These are phyloP conservation scores for Drosophila prosaltans DNA, from an alignment of 1,140 invertebrate genomes.

Conservation along the genomic window DNA sequence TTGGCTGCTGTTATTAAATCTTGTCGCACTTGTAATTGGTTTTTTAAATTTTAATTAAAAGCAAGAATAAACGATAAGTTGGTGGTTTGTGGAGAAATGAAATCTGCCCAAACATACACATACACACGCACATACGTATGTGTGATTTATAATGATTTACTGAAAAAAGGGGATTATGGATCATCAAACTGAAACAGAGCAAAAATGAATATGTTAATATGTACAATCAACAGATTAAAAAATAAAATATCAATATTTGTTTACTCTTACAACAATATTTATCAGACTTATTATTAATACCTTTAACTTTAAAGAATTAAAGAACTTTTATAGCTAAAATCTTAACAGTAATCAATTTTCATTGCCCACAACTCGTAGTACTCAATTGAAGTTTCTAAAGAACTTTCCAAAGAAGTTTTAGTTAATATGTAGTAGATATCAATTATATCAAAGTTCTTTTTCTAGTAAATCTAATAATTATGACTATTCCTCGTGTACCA, in stretches of 20 bases:
- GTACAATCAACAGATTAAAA: conserved; percentile 1
- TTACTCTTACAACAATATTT: background rate
- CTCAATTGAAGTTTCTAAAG: too few relatives aligned
- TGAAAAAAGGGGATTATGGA: conserved; percentile 1
- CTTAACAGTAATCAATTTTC: too few relatives aligned
- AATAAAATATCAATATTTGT: background rate
- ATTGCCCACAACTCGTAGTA: too few relatives aligned
- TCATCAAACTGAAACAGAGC: conserved; percentile 9
- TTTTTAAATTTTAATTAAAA: conserved; percentile 76
- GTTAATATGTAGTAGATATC: too few relatives aligned
- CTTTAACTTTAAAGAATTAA: too few relatives aligned
- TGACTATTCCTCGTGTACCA: too few relatives aligned
- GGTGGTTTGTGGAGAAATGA: conserved; percentile 9
- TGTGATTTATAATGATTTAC: conserved; percentile 40
- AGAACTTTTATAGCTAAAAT: too few relatives aligned
- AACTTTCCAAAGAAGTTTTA: too few relatives aligned
- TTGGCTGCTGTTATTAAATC: conserved; percentile 65
- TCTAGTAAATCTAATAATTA: too few relatives aligned
- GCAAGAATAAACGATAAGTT: conserved; percentile 63
- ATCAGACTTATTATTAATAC: too few relatives aligned
- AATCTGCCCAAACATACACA: background rate
- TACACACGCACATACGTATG: background rate
- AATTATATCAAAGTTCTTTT: too few relatives aligned
- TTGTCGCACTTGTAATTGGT: conserved; percentile 69
- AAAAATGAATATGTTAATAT: conserved; percentile 8